Percentiles rank a stretch among this genome's conserved stretches.
phyloP scores from a whole-genome alignment of 2,113 vertebrate genomes.

The Platichthys stellatus region DNA sequence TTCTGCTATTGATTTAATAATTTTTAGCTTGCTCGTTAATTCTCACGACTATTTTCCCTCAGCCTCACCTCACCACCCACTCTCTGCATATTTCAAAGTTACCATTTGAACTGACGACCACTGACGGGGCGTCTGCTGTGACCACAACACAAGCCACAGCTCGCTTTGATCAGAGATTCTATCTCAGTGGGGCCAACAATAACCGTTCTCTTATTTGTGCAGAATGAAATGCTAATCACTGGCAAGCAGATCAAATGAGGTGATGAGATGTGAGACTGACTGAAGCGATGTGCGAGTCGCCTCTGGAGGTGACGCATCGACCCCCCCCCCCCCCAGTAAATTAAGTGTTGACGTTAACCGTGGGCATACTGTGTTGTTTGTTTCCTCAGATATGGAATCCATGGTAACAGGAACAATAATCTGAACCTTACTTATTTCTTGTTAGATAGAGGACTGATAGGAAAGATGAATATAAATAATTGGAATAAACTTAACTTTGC shows the following conservation, averaged over 20 bases:
- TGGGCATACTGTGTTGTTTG: slow-evolving; percentile 36
- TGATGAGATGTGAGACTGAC: slow-evolving; percentile 15
- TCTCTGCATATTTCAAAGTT: background rate
- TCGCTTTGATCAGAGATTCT: slow-evolving; percentile 55
- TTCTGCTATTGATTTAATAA: slow-evolving; percentile 43
- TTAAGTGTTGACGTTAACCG: slow-evolving; percentile 33
- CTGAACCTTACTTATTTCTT: slow-evolving; percentile 42
- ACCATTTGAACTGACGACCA: slow-evolving; percentile 11
- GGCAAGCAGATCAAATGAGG: slow-evolving; percentile 35
- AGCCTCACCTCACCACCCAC: no score
- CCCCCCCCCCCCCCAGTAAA: slow-evolving; percentile 38
- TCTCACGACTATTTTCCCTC: no score
- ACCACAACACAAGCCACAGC: slow-evolving; percentile 33
- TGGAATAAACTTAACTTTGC: background rate
- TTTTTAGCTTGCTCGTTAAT: slow-evolving; percentile 5
- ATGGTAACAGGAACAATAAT: slow-evolving; percentile 52
- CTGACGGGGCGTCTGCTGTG: slow-evolving; percentile 46
- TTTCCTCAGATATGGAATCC: slow-evolving; percentile 48
- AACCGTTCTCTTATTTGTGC: slow-evolving; percentile 30
- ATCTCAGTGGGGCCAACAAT: slow-evolving; percentile 33
- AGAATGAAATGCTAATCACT: slow-evolving; percentile 43
- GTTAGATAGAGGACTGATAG: slow-evolving; percentile 25
- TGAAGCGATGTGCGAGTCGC: slow-evolving; percentile 14
- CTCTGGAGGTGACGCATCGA: slow-evolving; percentile 39
- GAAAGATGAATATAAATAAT: slow-evolving; percentile 2